Evolutionary conservation across 2,113 vertebrate species (phyloP).

Genomic region (Eulacestoma nigropectus): DNA sequence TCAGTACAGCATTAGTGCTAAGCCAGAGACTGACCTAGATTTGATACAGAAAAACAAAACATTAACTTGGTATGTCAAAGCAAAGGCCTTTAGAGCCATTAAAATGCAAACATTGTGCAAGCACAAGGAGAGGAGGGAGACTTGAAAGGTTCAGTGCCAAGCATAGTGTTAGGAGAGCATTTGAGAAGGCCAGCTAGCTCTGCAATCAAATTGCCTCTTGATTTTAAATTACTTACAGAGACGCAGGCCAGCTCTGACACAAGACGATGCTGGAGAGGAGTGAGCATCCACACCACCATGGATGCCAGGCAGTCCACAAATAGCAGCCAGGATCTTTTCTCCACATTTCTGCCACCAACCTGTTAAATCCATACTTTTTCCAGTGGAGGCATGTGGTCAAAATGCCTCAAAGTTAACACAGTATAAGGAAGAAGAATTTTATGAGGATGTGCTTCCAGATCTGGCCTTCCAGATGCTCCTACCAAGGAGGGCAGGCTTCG

Average conservation of each 20-base stretch:
- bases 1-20: slow-evolving; percentile 37
- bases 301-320: background rate
- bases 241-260: background rate
- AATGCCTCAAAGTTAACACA: background rate
- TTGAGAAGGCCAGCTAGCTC: background rate
- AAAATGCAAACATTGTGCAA: slow-evolving; percentile 33
- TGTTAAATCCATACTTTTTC: background rate
- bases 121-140: slow-evolving; percentile 9
- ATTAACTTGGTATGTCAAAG: slow-evolving; percentile 44
- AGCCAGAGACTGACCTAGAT: slow-evolving; percentile 59
- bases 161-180: background rate
- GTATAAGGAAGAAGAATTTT: background rate
- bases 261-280: background rate
- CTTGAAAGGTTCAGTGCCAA: background rate
- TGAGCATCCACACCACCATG: background rate
- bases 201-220: background rate
- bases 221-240: background rate
- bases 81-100: slow-evolving; percentile 43
- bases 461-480: background rate
- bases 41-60: slow-evolving; percentile 46
- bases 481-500: rapidly evolving
- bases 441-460: background rate
- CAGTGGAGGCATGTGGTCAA: background rate
- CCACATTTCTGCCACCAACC: background rate
- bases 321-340: background rate